Percentiles rank a stretch among this genome's conserved stretches.
phyloP scores from a whole-genome alignment of 2,888 invertebrate species.

The Synanthedon formicaeformis region DNA sequence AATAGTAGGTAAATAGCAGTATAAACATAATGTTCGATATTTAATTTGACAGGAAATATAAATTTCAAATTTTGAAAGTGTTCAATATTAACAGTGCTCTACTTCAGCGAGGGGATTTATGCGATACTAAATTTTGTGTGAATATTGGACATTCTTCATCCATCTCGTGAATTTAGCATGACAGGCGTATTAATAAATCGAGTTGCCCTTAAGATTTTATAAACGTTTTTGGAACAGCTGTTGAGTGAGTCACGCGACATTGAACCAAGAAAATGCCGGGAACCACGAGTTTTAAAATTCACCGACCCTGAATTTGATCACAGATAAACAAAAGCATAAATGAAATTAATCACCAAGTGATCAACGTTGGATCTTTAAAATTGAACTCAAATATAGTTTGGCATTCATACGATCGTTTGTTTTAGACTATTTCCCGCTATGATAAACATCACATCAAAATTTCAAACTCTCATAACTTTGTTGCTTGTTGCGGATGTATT shows the following conservation, averaged over 20 bases:
- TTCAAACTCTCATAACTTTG: slow-evolving; percentile 35
- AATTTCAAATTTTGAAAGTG: too few relatives aligned
- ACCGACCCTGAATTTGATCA: slow-evolving; percentile 45
- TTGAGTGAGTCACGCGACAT: slow-evolving; percentile 58
- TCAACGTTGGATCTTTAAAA: slow-evolving; percentile 12
- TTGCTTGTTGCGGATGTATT: slow-evolving; percentile 15
- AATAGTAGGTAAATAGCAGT: too few relatives aligned
- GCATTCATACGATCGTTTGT: slow-evolving; percentile 35
- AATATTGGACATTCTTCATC: background rate
- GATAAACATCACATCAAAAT: slow-evolving; percentile 48
- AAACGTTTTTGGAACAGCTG: slow-evolving; percentile 58
- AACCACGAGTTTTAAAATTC: slow-evolving; percentile 40
- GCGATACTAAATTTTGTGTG: too few relatives aligned
- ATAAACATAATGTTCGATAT: too few relatives aligned
- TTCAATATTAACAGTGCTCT: too few relatives aligned
- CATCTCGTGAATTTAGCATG: slow-evolving; percentile 9
- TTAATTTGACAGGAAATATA: too few relatives aligned
- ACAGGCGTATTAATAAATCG: slow-evolving; percentile 43
- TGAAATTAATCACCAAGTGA: slow-evolving; percentile 2
- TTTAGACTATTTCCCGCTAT: slow-evolving; percentile 41
- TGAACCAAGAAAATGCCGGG: slow-evolving; percentile 40
- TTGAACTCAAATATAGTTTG: slow-evolving; percentile 37
- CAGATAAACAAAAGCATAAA: slow-evolving; percentile 32
- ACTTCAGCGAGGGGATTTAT: too few relatives aligned
- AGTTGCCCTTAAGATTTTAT: slow-evolving; percentile 57